Conservation (phyloP, 2,113 vertebrate genomes). For the Ophiodon elongatus region DNA sequence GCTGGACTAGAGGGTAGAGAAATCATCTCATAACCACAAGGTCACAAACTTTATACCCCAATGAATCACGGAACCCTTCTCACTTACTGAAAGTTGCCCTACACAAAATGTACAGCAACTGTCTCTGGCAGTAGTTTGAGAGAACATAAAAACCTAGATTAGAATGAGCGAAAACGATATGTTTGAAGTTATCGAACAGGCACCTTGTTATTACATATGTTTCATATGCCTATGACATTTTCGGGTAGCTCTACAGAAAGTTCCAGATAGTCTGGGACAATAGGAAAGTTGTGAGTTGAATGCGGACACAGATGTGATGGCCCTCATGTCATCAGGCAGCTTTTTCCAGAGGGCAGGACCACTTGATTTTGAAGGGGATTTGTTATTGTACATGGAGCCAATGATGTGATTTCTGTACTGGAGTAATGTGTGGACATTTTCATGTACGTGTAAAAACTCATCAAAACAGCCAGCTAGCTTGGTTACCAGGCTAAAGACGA, state of each 20-base stretch:
- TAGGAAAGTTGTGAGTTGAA: no score
- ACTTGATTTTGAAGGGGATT: neutral
- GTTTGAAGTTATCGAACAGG: slow-evolving; percentile 6
- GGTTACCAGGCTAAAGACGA: no score
- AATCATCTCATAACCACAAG: slow-evolving; percentile 60
- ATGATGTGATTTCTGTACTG: neutral
- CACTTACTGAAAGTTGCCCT: slow-evolving; percentile 18
- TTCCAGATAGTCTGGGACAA: neutral
- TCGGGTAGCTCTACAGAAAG: neutral
- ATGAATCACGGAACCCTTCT: slow-evolving; percentile 43
- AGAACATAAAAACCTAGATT: slow-evolving; percentile 11
- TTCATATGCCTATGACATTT: neutral
- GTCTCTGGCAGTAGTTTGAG: slow-evolving; percentile 9
- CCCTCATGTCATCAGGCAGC: no score
- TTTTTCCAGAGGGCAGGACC: neutral
- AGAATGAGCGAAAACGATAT: slow-evolving; percentile 16
- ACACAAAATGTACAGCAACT: neutral
- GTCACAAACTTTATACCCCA: slow-evolving; percentile 53
- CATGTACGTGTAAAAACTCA: no score
- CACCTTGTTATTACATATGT: neutral
- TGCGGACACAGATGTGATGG: no score
- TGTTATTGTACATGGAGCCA: neutral
- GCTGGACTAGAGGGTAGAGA: slow-evolving; percentile 42
- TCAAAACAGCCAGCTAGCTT: no score
- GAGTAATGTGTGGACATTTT: no score